Evolutionary conservation across 2,113 vertebrate genomes (phyloP), one percentile per base, ranked within the genome.

Genomic region (Sarotherodon lohbergeri): DNA sequence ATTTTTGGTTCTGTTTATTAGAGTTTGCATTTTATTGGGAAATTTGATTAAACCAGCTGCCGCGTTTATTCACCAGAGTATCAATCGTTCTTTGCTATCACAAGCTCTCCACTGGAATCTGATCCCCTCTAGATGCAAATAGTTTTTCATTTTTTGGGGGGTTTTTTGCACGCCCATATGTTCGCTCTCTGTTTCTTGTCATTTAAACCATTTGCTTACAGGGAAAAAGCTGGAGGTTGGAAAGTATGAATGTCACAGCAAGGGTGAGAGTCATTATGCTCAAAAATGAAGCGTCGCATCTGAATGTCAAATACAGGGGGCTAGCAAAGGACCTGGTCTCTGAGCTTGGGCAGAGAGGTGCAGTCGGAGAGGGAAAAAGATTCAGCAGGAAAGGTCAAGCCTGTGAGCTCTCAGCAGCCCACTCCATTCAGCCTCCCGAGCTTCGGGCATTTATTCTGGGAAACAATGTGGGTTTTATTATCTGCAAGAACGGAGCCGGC

Each of bases 381-480:
- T 93, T 89, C 90, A 82, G 90, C 84, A 83, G 91, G 78, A 95
- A 95, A 95, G 95, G 91, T 94, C 95, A 95, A 93, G 90, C 91
- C 92, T 90, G 87, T 87, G 81, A 88, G 94, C 91, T 93, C 92
- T 91, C 90, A 76, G 87, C 87, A 90, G 90, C 92, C 92, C 91
- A 78, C 88, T 93, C 89, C 87, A 89, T 87, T 94, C 93, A 90
- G 92, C 88, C 91, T 90, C 93, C 90, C 84, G 93, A 94, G 95
- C 90, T 93, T 68, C 88, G 84, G 87, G 92, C 90, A 85, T 95
- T 95, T 95, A 94, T 94, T 95, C 91, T 91, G 86, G 94, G 92
- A 95, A 95, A 94, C 92, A 90, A 89, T 93, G 94, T 91, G 88
- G 94, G 94, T 93, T 96, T 96, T 95, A 96, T 96, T 96, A 96